Percentiles rank a stretch among this genome's conserved stretches.
phyloP scores from a whole-genome alignment of 2,797 vertebrate species.

The Pyrocephalus nanus region DNA sequence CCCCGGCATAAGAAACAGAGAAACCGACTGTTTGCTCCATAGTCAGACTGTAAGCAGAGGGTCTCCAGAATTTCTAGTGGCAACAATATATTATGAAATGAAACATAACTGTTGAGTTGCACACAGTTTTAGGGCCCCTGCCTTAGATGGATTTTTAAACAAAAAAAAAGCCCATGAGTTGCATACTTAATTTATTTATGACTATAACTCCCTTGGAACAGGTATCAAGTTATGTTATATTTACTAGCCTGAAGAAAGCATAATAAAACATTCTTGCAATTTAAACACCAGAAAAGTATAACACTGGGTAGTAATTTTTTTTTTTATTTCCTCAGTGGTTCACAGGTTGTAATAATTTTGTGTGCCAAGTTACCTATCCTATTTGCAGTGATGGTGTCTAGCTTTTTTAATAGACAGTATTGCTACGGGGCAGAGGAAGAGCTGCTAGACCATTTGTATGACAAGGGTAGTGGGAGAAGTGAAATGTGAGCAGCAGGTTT shows the following conservation, averaged over 20 bases:
- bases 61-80: background rate
- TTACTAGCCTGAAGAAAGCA: constrained; percentile 1
- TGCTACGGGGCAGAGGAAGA: background rate
- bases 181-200: background rate
- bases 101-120: background rate
- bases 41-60: background rate
- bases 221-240: background rate
- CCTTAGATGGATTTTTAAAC: background rate
- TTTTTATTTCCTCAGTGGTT: background rate
- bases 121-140: background rate
- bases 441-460: background rate
- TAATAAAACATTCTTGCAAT: constrained; percentile 6
- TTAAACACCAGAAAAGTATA: background rate
- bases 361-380: background rate
- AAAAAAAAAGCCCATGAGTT: background rate
- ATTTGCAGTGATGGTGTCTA: background rate
- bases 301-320: background rate
- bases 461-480: constrained; percentile 17
- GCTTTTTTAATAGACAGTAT: background rate
- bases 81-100: background rate
- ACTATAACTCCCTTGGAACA: background rate
- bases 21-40: background rate
- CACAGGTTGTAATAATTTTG: background rate
- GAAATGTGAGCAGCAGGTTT: constrained; percentile 1
- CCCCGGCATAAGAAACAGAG: background rate